Conservation (phyloP, 2,797 vertebrate species). For the Tapirus indicus region DNA sequence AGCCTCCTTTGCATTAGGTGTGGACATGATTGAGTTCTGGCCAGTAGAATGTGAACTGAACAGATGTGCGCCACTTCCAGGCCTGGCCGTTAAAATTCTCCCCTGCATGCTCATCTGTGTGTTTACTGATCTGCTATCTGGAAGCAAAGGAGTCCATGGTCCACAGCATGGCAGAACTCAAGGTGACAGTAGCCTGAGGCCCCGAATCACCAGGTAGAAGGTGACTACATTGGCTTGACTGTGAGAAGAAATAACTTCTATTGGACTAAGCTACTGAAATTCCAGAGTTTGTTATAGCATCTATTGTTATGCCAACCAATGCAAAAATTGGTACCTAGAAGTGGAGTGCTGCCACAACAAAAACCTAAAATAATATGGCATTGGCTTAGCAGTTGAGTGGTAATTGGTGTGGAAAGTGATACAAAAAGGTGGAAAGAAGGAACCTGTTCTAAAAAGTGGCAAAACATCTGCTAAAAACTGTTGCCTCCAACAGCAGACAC, state of each 20-base stretch:
- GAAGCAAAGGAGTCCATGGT: not conserved
- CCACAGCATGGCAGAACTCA: not conserved
- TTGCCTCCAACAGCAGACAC: not conserved
- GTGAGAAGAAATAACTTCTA: not conserved
- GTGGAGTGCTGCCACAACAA: not conserved
- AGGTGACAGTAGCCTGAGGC: not conserved
- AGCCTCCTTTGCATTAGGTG: not conserved
- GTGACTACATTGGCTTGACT: not conserved
- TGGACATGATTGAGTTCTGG: not conserved
- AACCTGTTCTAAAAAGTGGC: not conserved
- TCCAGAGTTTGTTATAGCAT: not conserved
- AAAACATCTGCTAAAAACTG: not conserved
- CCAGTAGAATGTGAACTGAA: not conserved
- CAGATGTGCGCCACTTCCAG: not conserved
- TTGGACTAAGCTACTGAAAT: slow-evolving; percentile 3
- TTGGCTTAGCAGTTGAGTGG: not conserved
- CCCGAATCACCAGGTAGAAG: not conserved
- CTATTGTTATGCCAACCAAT: not conserved
- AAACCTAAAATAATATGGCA: not conserved
- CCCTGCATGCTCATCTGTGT: not conserved
- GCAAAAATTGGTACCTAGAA: not conserved
- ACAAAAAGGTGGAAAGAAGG: not conserved
- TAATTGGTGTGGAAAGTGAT: not conserved
- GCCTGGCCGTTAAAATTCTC: not conserved
- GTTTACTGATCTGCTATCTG: not conserved